Base-by-base conservation (phyloP, 2,797 vertebrate species). In the Chrysocyon brachyurus region DNA sequence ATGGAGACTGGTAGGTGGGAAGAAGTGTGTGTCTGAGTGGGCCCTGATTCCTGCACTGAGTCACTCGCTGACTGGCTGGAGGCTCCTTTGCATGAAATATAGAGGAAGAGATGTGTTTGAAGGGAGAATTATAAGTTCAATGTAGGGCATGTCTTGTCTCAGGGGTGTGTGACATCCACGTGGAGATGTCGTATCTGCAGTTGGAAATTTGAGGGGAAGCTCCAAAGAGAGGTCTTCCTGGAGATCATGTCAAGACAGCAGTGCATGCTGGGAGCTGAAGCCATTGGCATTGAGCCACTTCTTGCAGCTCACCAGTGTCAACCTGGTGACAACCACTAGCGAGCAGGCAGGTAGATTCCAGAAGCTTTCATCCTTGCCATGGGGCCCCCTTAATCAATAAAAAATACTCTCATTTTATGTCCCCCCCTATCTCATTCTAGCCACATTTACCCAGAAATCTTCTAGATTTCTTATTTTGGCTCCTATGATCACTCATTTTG, bases 361-460 rank as follows among this genome's bases (percentile, higher is more conserved):
- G 64, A 26, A 7, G 24, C 28, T 31, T 66, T 21, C 61, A 9
- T 57, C 6, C 40, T 84, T 19, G 11, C 46, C 40, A 46, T 1
- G 36, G 68, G 22, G 31, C 12, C 59, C 17, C n/a, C 52, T 3
- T 21, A 2, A 28, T 40, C 68, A 68, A 12, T 3, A 17, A 6
- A 33, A 49, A 46, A 6, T 12, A 11, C 11, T 12, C 31, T 15
- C 3, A 3, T 17, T 26, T 56, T 46, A 21, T 10, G 28, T 40
- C 40, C 66, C 56, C 17, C 22, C 49, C 15, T 4, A 26, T n/a
- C 54, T 40, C 49, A 52, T 56, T 36, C 19, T 9, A 40, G 64
- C 26, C 57, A 33, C 24, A n/a, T 15, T 14, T 79, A 89, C 94
- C 96, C 90, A 36, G 90, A 82, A 91, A 82, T 86, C 81, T 90